Percentiles rank a stretch among this genome's conserved stretches.
Conservation (phyloP, 2,888 invertebrate genomes). For the Campopleginae sp. region DNA sequence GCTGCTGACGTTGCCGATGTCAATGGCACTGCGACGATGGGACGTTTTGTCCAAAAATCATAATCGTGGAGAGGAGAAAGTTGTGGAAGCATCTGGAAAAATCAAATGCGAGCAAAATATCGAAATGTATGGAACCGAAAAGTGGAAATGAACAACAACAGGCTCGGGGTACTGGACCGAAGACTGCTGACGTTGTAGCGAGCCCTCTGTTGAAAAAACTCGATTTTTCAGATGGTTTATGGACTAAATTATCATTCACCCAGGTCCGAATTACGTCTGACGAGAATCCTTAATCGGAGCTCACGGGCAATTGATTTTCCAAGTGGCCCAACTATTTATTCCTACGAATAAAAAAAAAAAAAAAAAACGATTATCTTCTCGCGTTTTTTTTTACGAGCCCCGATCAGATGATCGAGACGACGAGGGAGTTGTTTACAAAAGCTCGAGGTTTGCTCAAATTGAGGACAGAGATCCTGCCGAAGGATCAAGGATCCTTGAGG, state of each 20-base stretch:
- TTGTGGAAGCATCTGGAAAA: conserved; percentile 14
- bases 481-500: conserved; percentile 67
- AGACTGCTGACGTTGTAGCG: conserved; percentile 11
- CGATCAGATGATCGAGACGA: conserved; percentile 12
- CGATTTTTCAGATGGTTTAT: background rate
- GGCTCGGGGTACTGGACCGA: conserved; percentile 66
- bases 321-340: background rate
- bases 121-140: conserved; percentile 59
- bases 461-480: conserved; percentile 41
- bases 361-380: background rate
- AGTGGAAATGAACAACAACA: conserved; percentile 28
- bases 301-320: background rate
- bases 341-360: background rate
- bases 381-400: background rate
- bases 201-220: background rate
- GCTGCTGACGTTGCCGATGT: conserved; percentile 39
- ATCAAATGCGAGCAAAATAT: conserved; percentile 70
- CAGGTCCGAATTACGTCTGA: background rate
- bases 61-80: conserved; percentile 6
- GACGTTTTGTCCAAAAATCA: conserved; percentile 3
- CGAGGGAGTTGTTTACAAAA: conserved; percentile 26
- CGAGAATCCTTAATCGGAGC: background rate
- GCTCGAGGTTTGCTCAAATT: conserved; percentile 22
- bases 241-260: background rate
- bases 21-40: conserved; percentile 31